Conservation (phyloP, 2,797 vertebrate species). For the Etheostoma perlongum region DNA sequence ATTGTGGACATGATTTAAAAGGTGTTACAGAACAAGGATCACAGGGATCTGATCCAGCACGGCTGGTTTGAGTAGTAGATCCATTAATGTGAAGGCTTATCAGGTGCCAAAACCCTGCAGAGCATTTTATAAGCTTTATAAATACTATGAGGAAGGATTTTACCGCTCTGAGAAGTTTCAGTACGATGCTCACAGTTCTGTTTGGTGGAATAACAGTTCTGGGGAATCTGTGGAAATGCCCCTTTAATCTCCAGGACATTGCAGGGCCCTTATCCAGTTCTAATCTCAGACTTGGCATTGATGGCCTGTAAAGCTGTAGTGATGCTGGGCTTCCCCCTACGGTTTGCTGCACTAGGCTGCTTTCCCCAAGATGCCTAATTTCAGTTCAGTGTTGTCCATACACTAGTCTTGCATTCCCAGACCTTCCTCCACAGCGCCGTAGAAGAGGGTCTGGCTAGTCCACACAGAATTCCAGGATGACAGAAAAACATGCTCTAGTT, state of each 20-base stretch:
- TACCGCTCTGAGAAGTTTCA: neutral
- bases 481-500: too few relatives aligned
- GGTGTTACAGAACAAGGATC: neutral
- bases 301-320: neutral
- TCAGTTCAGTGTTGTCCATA: neutral
- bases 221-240: neutral
- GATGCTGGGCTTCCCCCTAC: slow-evolving; percentile 10
- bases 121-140: neutral
- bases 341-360: neutral
- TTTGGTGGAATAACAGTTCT: slow-evolving; percentile 10
- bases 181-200: slow-evolving; percentile 3
- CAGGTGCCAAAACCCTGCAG: neutral
- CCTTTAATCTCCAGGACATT: slow-evolving; percentile 17
- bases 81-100: neutral
- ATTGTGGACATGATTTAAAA: neutral
- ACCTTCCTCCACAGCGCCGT: too few relatives aligned
- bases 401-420: too few relatives aligned
- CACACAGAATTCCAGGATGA: too few relatives aligned
- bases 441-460: too few relatives aligned
- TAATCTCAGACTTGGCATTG: slow-evolving; percentile 14
- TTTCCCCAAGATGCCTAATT: neutral
- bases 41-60: neutral
- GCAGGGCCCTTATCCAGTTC: slow-evolving; percentile 4
- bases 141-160: neutral
- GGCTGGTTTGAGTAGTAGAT: neutral